Conservation (phyloP, 2,888 invertebrate genomes). For the Drosophila subsilvestris region DNA sequence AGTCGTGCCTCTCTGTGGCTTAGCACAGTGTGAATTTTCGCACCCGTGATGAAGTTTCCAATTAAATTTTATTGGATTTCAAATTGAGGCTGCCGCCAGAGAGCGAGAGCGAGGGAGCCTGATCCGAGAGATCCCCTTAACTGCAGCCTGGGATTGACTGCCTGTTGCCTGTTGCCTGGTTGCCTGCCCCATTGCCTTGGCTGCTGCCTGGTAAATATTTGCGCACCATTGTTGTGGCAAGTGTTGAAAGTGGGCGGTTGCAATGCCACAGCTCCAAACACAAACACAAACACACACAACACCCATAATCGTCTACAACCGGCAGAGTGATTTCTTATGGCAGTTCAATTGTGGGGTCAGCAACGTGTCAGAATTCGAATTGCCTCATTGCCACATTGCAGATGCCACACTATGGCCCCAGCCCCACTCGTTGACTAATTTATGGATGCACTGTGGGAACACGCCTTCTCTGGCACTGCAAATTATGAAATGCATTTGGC, state of each 20-base stretch:
- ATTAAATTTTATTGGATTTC: slow-evolving; percentile 82
- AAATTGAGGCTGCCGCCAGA: slow-evolving; percentile 70
- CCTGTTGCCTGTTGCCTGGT: slow-evolving; percentile 18
- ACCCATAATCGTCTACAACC: slow-evolving; percentile 26
- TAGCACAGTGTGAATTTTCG: slow-evolving; percentile 77
- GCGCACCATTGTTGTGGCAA: slow-evolving; percentile 74
- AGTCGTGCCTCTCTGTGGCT: slow-evolving; percentile 58
- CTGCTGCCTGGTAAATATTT: slow-evolving; percentile 70
- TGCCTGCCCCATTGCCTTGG: slow-evolving; percentile 28
- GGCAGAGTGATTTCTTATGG: slow-evolving; percentile 74
- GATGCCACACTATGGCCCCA: slow-evolving; percentile 31
- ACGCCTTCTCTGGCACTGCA: slow-evolving; percentile 13
- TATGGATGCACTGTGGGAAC: slow-evolving; percentile 51
- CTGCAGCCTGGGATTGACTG: slow-evolving; percentile 24
- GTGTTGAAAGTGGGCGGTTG: slow-evolving; percentile 76
- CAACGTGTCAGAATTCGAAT: slow-evolving; percentile 65
- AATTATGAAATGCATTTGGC: slow-evolving; percentile 14
- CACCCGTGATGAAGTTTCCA: slow-evolving; percentile 82
- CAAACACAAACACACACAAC: not conserved
- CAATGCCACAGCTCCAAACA: slow-evolving; percentile 29
- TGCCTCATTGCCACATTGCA: slow-evolving; percentile 20
- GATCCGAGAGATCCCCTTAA: slow-evolving; percentile 54
- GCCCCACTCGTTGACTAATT: slow-evolving; percentile 38
- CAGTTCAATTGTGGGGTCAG: slow-evolving; percentile 71
- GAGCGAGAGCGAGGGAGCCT: slow-evolving; percentile 43